phyloP scores from a whole-genome alignment of 2,113 vertebrate genomes.

The Pavo muticus region DNA sequence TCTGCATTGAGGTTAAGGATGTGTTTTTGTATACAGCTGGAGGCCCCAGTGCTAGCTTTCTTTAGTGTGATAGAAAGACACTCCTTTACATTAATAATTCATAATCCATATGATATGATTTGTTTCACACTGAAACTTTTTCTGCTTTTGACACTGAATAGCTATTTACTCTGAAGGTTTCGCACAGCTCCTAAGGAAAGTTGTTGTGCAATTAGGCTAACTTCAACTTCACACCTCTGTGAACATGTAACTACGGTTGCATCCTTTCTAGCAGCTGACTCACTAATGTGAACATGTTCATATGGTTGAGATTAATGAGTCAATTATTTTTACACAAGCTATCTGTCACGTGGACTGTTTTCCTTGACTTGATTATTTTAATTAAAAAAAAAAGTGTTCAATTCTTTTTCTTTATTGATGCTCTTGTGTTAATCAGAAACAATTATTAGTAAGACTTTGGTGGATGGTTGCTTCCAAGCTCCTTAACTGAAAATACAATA shows the following conservation, averaged over 20 bases:
- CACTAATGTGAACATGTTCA: conserved; percentile 75
- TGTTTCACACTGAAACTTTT: background rate
- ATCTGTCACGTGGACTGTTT: conserved; percentile 75
- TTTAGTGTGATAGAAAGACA: background rate
- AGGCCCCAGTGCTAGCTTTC: background rate
- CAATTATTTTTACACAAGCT: conserved; percentile 80
- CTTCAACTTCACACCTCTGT: conserved; percentile 49
- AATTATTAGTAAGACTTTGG: conserved; percentile 72
- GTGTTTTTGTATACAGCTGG: background rate
- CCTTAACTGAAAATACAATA: conserved; percentile 65
- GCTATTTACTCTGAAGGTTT: conserved; percentile 18
- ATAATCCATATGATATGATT: background rate
- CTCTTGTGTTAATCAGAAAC: conserved; percentile 72
- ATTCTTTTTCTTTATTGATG: conserved; percentile 69
- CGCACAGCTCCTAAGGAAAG: background rate
- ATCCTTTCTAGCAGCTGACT: conserved; percentile 70
- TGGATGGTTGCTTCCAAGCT: conserved; percentile 45
- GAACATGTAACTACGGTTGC: conserved; percentile 17
- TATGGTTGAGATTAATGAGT: conserved; percentile 81
- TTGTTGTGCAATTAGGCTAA: conserved; percentile 36
- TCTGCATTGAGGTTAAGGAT: background rate
- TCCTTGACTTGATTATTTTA: conserved; percentile 77
- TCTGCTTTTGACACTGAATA: background rate
- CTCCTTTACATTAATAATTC: background rate
- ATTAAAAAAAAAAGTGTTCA: conserved; percentile 76